phyloP scores from a whole-genome alignment of 1,140 invertebrate species.

The Hydropsyche tenuis region DNA sequence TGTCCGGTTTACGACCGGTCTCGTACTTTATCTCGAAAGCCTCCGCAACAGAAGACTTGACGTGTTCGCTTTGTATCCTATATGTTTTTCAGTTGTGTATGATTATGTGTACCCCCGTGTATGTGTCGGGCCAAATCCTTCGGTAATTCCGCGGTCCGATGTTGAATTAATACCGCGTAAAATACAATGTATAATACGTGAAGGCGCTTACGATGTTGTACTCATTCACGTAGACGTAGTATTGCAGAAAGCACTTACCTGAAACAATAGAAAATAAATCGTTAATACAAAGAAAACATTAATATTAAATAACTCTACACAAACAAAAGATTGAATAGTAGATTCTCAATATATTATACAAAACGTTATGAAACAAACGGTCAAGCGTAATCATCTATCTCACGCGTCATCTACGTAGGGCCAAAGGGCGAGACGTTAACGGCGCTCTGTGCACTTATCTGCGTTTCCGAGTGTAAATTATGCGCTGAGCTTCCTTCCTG shows the following conservation, averaged over 20 bases:
- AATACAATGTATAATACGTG: no score
- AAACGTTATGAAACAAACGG: not conserved
- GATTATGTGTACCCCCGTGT: not conserved
- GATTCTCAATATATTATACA: not conserved
- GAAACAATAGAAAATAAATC: no score
- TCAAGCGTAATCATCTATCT: constrained; percentile 32
- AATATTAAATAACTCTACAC: no score
- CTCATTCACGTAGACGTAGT: not conserved
- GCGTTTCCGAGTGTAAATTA: constrained; percentile 39
- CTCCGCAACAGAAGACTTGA: not conserved
- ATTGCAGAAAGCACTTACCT: no score
- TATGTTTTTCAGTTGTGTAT: not conserved
- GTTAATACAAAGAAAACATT: no score
- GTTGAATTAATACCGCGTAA: no score
- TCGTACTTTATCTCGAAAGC: constrained; percentile 32
- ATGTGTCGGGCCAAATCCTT: no score
- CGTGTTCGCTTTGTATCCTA: not conserved
- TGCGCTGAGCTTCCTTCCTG: constrained; percentile 16
- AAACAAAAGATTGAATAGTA: no score
- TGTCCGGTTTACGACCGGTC: constrained; percentile 39
- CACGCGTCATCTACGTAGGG: constrained; percentile 35
- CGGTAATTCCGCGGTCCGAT: no score
- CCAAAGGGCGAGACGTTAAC: constrained; percentile 38
- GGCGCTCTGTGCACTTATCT: constrained; percentile 40
- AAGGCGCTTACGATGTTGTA: no score